phyloP scores from a whole-genome alignment of 1,140 invertebrate species.

The Drosophila murphyi region DNA sequence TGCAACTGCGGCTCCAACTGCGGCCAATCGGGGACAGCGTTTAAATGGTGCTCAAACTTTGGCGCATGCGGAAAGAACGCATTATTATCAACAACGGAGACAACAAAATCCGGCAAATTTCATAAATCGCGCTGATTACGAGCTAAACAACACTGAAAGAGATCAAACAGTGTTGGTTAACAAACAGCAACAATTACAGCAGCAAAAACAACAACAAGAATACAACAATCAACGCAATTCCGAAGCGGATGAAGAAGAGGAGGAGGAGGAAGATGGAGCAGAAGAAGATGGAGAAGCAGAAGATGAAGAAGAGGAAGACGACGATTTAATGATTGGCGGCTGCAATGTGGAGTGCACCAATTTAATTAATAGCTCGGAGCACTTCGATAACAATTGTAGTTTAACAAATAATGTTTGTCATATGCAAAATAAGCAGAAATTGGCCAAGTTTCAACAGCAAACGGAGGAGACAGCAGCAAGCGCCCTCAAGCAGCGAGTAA shows the following conservation, averaged over 20 bases:
- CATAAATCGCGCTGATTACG: slow-evolving; percentile 17
- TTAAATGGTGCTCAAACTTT: slow-evolving; percentile 36
- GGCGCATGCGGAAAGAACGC: slow-evolving; percentile 28
- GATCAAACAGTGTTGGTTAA: slow-evolving; percentile 22
- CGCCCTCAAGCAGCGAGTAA: too few species aligned
- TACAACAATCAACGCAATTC: slow-evolving; percentile 54
- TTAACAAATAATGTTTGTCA: neutral
- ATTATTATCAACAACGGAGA: slow-evolving; percentile 22
- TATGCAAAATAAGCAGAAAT: too few species aligned
- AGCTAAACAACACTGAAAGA: slow-evolving; percentile 27
- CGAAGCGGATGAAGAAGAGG: slow-evolving; percentile 66
- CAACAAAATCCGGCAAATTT: too few species aligned
- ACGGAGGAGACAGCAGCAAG: too few species aligned
- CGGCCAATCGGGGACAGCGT: neutral
- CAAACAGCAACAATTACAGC: slow-evolving; percentile 33
- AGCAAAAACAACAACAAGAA: slow-evolving; percentile 39
- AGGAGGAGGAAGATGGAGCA: slow-evolving; percentile 16
- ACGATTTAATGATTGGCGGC: slow-evolving; percentile 70
- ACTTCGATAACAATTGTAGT: slow-evolving; percentile 6
- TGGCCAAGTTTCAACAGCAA: too few species aligned
- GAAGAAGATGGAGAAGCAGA: slow-evolving; percentile 67
- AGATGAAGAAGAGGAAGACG: slow-evolving; percentile 63
- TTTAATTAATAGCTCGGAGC: slow-evolving; percentile 50
- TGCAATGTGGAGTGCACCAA: slow-evolving; percentile 75
- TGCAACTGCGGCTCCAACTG: too few species aligned